phyloP scores from a whole-genome alignment of 2,113 vertebrate species.

The Ivindomyrus marchei region DNA sequence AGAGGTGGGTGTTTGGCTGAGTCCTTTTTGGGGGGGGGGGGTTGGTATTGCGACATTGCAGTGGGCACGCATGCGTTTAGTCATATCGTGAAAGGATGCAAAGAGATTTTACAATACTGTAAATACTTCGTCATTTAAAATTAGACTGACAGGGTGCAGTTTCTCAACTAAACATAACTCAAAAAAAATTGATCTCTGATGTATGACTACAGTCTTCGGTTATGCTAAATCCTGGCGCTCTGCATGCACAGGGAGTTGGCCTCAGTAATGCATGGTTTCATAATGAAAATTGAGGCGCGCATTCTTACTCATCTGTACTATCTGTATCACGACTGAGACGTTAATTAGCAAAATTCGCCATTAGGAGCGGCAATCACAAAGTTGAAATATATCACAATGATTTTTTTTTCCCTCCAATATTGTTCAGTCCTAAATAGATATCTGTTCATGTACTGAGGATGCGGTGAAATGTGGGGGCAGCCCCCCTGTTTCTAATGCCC shows the following conservation, averaged over 20 bases:
- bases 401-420: neutral
- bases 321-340: too few species aligned
- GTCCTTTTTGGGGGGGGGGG: neutral
- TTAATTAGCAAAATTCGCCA: neutral
- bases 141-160: neutral
- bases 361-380: neutral
- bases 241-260: neutral
- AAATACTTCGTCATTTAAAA: neutral
- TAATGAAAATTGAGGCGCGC: neutral
- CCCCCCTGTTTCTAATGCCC: neutral
- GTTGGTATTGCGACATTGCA: neutral
- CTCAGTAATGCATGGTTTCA: neutral
- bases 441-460: too few species aligned
- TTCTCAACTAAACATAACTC: too few species aligned
- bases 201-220: too few species aligned
- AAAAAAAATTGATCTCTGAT: too few species aligned
- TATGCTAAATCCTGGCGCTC: too few species aligned
- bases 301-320: neutral
- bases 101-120: neutral
- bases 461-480: too few species aligned
- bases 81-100: neutral
- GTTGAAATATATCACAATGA: neutral
- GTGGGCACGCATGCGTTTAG: neutral
- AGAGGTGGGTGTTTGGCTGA: slow-evolving; percentile 65
- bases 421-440: neutral